A percentile compares a stretch with the other conserved stretches of the same genome.
phyloP scores from a whole-genome alignment of 1,140 invertebrate genomes.

The Drosophila pachea region DNA sequence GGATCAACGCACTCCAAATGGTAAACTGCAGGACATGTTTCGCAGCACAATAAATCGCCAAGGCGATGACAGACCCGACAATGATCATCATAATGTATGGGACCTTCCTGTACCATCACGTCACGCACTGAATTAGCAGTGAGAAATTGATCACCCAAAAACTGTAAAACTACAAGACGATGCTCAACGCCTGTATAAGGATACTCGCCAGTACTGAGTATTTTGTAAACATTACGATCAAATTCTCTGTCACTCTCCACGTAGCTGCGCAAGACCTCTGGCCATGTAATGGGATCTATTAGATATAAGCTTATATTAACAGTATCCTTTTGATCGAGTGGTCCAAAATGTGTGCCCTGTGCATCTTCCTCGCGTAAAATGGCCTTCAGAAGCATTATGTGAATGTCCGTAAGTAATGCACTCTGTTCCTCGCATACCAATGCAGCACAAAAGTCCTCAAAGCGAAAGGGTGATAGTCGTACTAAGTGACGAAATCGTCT shows the following conservation, averaged over 20 bases:
- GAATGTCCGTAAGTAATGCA: constrained; percentile 92
- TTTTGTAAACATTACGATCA: constrained; percentile 84
- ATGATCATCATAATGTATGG: constrained; percentile 96
- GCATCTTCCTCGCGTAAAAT: constrained; percentile 95
- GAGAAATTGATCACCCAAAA: constrained; percentile 95
- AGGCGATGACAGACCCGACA: constrained; percentile 96
- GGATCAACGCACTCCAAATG: constrained; percentile 97
- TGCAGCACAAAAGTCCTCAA: constrained; percentile 97
- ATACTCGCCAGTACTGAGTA: constrained; percentile 89
- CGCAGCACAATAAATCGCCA: constrained; percentile 96
- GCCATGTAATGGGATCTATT: constrained; percentile 96
- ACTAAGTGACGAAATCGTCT: constrained; percentile 94
- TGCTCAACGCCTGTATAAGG: constrained; percentile 92
- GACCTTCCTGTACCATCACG: constrained; percentile 95
- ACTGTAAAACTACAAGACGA: constrained; percentile 91
- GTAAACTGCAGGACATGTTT: constrained; percentile 97
- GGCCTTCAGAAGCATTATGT: constrained; percentile 94
- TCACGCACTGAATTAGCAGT: constrained; percentile 95
- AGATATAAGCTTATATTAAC: constrained; percentile 95
- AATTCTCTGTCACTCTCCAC: constrained; percentile 92
- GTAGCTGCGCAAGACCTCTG: constrained; percentile 92
- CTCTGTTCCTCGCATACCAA: constrained; percentile 95
- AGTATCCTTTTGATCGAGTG: constrained; percentile 97
- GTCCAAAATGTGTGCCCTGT: constrained; percentile 96
- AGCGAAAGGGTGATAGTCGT: constrained; percentile 93